Evolutionary conservation across 2,797 vertebrate genomes (phyloP), one percentile per base, ranked within the genome.

Genomic region (Acanthurus lineatus): DNA sequence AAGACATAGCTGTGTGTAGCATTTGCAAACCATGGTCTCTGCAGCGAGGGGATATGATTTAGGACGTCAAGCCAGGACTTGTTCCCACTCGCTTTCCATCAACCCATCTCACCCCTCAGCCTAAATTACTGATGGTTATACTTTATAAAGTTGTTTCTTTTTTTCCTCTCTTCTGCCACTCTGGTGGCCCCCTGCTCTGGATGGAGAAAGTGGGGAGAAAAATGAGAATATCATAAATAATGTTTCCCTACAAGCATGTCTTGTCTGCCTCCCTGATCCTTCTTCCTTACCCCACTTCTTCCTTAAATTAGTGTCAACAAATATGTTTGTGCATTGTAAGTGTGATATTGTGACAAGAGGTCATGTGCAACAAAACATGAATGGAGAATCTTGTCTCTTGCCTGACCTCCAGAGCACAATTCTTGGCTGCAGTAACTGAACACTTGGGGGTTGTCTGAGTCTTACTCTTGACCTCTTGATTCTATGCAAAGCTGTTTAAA

Each of bases 221-320:
- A 71, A 73, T 0, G 59, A 67, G 76, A 89, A 84, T 84, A 82
- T 83, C 84, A 93, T 95, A 88, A 93, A 94, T 94, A 91, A 93
- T 92, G 82, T 73, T 92, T 57, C 65, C 77, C 65, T 73, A 91
- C 81, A 81, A 84, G 74, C 28, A n/a, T 71, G 73, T 63, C 69
- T 49, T 59, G 68, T 82, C 81, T 86, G 56, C 76, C 69, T 82
- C 72, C 61, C 83, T 81, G 6, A 72, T 84, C 73, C 71, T 66
- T 81, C 42, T 40, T 62, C 77, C 45, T 63, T 48, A 65, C 58
- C 40, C 61, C 42, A 67, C 73, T 71, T 65, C 70, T 73, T 70
- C 81, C 45, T 45, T 93, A 93, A 94, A 94, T 96, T 94, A 92
- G 32, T 35, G 88, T 92, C 90, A 91, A 91, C 88, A 94, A 90